Percentiles rank a stretch among this genome's conserved stretches.
Conservation (phyloP, 2,797 vertebrate genomes). For the Octomys mimax region DNA sequence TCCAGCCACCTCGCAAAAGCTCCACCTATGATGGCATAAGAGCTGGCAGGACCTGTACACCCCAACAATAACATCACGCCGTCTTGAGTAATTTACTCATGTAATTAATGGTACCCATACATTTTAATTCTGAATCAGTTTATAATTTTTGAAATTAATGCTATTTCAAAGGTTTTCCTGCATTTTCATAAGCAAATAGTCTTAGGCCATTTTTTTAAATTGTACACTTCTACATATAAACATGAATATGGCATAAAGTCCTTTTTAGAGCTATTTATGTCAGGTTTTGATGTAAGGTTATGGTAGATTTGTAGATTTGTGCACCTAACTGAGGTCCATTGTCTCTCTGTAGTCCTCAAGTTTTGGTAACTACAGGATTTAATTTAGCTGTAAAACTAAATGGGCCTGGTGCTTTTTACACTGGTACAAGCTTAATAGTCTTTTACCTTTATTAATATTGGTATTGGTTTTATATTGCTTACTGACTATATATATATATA, state of each 20-base stretch:
- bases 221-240: not conserved
- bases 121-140: constrained; percentile 8
- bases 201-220: not conserved
- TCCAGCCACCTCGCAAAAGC: not conserved
- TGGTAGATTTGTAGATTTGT: not conserved
- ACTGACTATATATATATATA: not conserved
- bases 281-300: not conserved
- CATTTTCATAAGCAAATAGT: constrained; percentile 29
- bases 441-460: constrained; percentile 18
- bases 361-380: constrained; percentile 38
- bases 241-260: not conserved
- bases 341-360: not conserved
- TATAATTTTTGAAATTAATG: constrained; percentile 43
- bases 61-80: not conserved
- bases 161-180: constrained; percentile 14
- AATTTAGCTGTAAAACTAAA: constrained; percentile 45
- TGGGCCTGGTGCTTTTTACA: constrained; percentile 26
- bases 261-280: not conserved
- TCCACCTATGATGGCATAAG: not conserved
- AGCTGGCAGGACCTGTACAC: not conserved
- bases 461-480: not conserved
- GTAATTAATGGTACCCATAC: not conserved
- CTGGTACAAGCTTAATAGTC: not conserved
- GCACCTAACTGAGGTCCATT: not conserved
- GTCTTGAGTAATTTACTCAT: constrained; percentile 34